Evolutionary conservation across 2,113 vertebrate genomes (phyloP), one percentile per base, ranked within the genome.

Genomic region (Scolopax mira): DNA sequence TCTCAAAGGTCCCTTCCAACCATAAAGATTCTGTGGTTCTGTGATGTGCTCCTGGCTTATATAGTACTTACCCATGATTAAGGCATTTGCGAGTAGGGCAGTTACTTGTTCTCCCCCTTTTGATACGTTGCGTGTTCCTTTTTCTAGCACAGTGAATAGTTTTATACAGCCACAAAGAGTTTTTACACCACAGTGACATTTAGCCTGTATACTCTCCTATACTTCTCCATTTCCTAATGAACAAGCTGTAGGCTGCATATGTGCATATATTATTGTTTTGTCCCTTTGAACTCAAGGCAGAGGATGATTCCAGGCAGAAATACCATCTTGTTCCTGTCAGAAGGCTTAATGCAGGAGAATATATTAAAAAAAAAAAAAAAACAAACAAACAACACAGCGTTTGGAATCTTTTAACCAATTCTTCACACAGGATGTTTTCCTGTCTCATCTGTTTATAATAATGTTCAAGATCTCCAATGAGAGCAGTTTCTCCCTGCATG

Each of bases 161-260:
- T 95, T 93, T 87, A 91, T 92, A 57, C 51, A 93, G 58, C 35
- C 61, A 64, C 74, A 44, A 79, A 86, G 69, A 84, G 19, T 82
- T 96, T 96, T 94, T 94, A 57, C 85, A 62, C 51, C 81, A 82
- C 46, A 51, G 89, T 95, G 89, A 89, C 88, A 94, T 95, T 94
- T 95, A 89, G 60, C 83, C 75, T 94, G n/a, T 57, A 41, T 60
- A 70, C 27, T 74, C 21, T 77, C 65, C 90, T 93, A 42, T 60
- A 25, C 64, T 87, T 82, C 60, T 83, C 51, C 1, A 0, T 75
- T 93, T 90, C 41, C 57, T 92, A 81, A 93, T 75, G 83, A 94
- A 92, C 77, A 95, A 94, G 80, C 72, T 92, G 88, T 74, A 71
- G 88, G 65, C 83, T 95, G 83, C 70, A 52, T 86, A 96, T 93